A percentile compares a stretch with the other conserved stretches of the same genome.
These are phyloP conservation scores for Argynnis bischoffii DNA, from an alignment of 2,888 invertebrate species.

Conservation along the genomic window DNA sequence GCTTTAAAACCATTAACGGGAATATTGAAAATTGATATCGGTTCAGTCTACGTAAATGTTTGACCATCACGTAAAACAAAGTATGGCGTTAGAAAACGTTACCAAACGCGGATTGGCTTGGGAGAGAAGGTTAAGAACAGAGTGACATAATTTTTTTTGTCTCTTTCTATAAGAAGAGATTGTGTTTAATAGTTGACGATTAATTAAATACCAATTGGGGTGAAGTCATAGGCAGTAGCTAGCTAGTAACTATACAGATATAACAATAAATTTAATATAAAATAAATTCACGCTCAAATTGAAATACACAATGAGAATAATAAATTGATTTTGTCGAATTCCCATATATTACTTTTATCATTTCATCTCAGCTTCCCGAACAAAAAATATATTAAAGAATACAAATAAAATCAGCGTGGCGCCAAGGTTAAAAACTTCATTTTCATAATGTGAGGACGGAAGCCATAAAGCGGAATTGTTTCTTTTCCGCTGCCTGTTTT, in stretches of 20 bases:
- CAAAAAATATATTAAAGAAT: slow-evolving; percentile 27
- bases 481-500: slow-evolving; percentile 54
- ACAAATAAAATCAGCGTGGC: slow-evolving; percentile 39
- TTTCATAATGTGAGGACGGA: slow-evolving; percentile 75
- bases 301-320: slow-evolving; percentile 20
- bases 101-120: no score
- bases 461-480: slow-evolving; percentile 74
- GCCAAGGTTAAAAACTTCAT: slow-evolving; percentile 69
- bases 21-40: no score
- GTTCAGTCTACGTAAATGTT: no score
- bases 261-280: neutral
- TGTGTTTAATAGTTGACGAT: no score
- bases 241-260: neutral
- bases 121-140: no score
- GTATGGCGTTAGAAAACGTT: no score
- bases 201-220: no score
- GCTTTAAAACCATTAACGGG: no score
- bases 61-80: no score
- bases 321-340: slow-evolving; percentile 22
- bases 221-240: no score
- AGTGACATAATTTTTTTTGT: no score
- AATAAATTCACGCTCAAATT: slow-evolving; percentile 6
- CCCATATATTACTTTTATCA: slow-evolving; percentile 31
- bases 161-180: no score
- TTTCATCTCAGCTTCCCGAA: slow-evolving; percentile 28